Conservation (phyloP, 2,888 invertebrate species). For the Platyscelio sp. region DNA sequence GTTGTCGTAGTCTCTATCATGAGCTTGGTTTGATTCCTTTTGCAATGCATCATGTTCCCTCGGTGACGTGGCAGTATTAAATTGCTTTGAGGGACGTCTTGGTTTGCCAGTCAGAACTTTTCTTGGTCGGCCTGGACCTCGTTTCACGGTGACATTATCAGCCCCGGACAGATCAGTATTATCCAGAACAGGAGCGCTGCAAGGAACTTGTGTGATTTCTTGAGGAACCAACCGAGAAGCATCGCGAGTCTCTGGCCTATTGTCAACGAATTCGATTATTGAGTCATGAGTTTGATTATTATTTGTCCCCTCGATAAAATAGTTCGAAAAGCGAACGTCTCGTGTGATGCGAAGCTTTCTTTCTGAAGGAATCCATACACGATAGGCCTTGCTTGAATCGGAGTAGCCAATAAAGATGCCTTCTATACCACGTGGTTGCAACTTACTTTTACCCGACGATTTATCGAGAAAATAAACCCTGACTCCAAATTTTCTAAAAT, state of each 20-base stretch:
- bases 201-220: too few species aligned
- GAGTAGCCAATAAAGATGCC: constrained; percentile 26
- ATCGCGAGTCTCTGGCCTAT: too few species aligned
- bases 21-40: too few species aligned
- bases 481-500: constrained; percentile 1
- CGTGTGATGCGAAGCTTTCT: background rate
- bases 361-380: background rate
- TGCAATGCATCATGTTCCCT: too few species aligned
- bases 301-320: background rate
- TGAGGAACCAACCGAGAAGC: too few species aligned
- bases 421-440: constrained; percentile 14
- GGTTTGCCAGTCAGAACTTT: background rate
- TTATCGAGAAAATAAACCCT: constrained; percentile 28
- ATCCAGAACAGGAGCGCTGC: background rate
- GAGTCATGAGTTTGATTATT: background rate
- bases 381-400: background rate
- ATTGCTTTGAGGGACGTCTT: background rate
- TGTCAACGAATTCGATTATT: background rate
- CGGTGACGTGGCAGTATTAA: too few species aligned
- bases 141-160: background rate
- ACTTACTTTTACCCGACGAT: constrained; percentile 1
- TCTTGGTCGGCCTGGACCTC: background rate
- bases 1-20: too few species aligned
- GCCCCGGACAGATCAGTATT: background rate
- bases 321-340: background rate